These are phyloP conservation scores for Ricordea florida DNA, from an alignment of 92 coral and sea anemone species.

Conservation along the genomic window DNA sequence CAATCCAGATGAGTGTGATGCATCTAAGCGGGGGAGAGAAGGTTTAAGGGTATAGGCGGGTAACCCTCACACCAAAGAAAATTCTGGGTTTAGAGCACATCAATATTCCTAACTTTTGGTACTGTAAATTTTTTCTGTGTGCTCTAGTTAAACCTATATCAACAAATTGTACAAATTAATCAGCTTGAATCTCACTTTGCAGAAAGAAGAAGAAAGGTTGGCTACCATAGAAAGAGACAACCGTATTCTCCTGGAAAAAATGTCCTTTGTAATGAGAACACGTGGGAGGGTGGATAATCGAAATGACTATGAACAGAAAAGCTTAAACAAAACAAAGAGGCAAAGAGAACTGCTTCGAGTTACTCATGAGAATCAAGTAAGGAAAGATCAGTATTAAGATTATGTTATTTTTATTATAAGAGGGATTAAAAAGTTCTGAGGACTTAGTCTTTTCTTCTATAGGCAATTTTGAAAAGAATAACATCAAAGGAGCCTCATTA, in stretches of 20 bases:
- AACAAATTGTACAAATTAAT: too few species aligned
- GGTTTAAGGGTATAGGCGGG: too few species aligned
- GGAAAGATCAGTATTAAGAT: neutral
- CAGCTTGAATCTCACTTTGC: neutral
- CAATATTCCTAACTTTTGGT: too few species aligned
- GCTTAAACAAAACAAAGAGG: slow-evolving; percentile 94
- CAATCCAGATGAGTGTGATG: too few species aligned
- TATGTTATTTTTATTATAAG: too few species aligned
- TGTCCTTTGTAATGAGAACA: slow-evolving; percentile 96
- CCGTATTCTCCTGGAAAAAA: slow-evolving; percentile 91
- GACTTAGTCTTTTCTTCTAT: neutral
- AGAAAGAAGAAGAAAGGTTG: slow-evolving; percentile 91
- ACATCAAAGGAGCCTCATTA: slow-evolving; percentile 94
- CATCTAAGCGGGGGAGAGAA: too few species aligned
- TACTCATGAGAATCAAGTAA: slow-evolving; percentile 97
- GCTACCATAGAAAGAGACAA: slow-evolving; percentile 96
- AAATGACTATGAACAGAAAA: slow-evolving; percentile 87
- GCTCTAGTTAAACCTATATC: too few species aligned
- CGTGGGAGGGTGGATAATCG: slow-evolving; percentile 96
- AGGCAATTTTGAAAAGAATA: slow-evolving; percentile 93
- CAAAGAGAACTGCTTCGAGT: slow-evolving; percentile 92
- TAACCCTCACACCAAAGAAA: too few species aligned
- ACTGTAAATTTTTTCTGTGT: too few species aligned
- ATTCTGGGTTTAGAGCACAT: too few species aligned
- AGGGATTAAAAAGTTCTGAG: too few species aligned